Percentiles rank a stretch among this genome's conserved stretches.
These are phyloP conservation scores for Prionailurus bengalensis DNA, from an alignment of 2,113 vertebrate genomes.

Conservation along the genomic window DNA sequence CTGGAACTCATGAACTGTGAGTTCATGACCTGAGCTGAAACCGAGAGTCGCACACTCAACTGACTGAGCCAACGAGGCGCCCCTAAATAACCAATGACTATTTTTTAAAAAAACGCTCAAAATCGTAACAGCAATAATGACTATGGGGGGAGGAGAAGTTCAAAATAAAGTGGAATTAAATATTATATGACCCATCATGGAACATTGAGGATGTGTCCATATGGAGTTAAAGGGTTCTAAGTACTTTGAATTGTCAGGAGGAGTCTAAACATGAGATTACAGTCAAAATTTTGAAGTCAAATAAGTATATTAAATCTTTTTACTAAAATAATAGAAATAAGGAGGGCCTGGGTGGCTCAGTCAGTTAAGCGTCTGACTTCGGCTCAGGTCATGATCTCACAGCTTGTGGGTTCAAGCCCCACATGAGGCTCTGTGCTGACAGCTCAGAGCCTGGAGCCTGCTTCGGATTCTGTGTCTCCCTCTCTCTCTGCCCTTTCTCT, in stretches of 20 bases:
- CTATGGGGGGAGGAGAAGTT: background rate
- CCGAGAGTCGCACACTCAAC: background rate
- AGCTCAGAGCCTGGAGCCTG: too few relatives aligned
- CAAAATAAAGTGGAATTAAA: constrained; percentile 45
- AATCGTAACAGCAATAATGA: background rate
- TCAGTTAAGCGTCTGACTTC: too few relatives aligned
- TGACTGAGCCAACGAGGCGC: background rate
- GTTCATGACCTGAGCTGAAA: background rate
- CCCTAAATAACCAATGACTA: background rate
- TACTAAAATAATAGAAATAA: constrained; percentile 23
- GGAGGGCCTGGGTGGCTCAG: too few relatives aligned
- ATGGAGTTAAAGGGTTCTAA: background rate
- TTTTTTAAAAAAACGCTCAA: background rate
- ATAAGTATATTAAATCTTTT: background rate
- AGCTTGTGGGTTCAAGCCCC: too few relatives aligned
- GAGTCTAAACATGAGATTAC: background rate
- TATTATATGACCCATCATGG: background rate
- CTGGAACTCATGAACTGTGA: too few relatives aligned
- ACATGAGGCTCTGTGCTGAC: too few relatives aligned
- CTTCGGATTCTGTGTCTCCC: too few relatives aligned
- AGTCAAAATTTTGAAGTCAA: constrained; percentile 32
- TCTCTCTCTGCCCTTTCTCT: too few relatives aligned
- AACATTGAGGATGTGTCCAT: background rate
- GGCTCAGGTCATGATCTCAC: too few relatives aligned
- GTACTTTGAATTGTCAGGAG: background rate